Base-by-base conservation (phyloP, 2,888 invertebrate genomes). In the Dasypolia templi region DNA sequence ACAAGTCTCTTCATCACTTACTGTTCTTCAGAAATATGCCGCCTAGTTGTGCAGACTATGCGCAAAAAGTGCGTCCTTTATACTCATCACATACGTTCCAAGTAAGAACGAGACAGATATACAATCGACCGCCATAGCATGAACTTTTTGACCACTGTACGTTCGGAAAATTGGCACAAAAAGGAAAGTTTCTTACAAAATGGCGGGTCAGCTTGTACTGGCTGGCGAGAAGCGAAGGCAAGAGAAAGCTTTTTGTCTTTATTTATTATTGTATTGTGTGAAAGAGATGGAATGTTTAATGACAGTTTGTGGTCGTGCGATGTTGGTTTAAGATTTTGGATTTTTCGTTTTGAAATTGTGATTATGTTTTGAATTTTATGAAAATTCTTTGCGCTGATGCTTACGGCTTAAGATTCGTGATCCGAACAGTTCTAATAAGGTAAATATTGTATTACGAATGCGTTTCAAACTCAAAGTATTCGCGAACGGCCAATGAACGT, bases 31-130 rank as follows among this genome's bases (percentile, higher is more conserved):
- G 92, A 95, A 95, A 95, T 96, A 94, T 96, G 95, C 95, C 94
- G 95, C 93, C 95, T 95, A 95, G 95, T 93, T 93, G 92, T 89
- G 93, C 95, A 96, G 96, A 96, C 96, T 93, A 94, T 92, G 92
- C 93, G 94, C 96, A 96, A 96, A 96, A 96, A 96, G 95, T 94
- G 92, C 93, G 94, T 94, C 95, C 93, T 93, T 77, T 91, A 92
- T 92, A 93, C 94, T 94, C 93, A 93, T 93, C 95, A 93, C 95
- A 95, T 95, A 95, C 95, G 94, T 93, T 91, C 93, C 94, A 89
- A 85, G 94, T 83, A 73, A 79, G 90, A 95, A 77, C 69, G 92
- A 88, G 94, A 93, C 84, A 76, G 83, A 76, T 62, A 72, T 17
- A 72, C 11, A 42, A 42, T 11, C 62, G n/a, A 26, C 86, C 85